phyloP scores from a whole-genome alignment of 2,888 invertebrate genomes.

The Euplexia lucipara region DNA sequence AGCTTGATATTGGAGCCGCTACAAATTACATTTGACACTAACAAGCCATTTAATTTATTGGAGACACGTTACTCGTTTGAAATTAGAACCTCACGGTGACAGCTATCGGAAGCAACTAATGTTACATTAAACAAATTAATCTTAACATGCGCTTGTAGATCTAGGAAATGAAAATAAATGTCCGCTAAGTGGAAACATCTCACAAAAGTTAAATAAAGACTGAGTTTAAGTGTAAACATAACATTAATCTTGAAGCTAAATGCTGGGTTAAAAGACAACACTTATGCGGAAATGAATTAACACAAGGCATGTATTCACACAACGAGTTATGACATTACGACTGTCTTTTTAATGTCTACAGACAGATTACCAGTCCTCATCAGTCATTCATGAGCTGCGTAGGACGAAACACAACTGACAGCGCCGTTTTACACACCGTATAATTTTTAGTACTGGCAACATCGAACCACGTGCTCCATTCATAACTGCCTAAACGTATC shows the following conservation, averaged over 20 bases:
- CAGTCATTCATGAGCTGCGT: conserved; percentile 17
- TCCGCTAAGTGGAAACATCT: conserved; percentile 10
- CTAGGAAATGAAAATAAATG: conserved; percentile 45
- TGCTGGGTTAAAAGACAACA: not conserved
- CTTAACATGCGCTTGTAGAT: conserved; percentile 34
- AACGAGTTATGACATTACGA: conserved; percentile 3
- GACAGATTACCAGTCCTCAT: conserved; percentile 8
- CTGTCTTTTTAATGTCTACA: not conserved
- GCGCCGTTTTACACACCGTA: not conserved
- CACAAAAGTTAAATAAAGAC: conserved; percentile 3
- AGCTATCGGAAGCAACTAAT: conserved; percentile 50
- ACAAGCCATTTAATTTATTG: conserved; percentile 44
- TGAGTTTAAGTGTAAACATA: not conserved
- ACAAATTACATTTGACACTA: conserved; percentile 45
- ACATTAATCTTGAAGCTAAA: not conserved
- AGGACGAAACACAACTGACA: conserved; percentile 14
- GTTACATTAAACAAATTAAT: conserved; percentile 39
- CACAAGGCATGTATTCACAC: not conserved
- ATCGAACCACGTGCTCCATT: conserved; percentile 28
- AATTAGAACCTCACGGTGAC: conserved; percentile 51
- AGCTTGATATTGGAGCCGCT: conserved; percentile 27
- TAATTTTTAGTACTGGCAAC: conserved; percentile 1
- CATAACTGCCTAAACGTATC: conserved; percentile 26
- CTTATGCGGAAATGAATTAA: not conserved
- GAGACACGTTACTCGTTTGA: conserved; percentile 40